Evolutionary conservation across 2,113 vertebrate genomes (phyloP).

Genomic region (Pseudorectes ferrugineus): DNA sequence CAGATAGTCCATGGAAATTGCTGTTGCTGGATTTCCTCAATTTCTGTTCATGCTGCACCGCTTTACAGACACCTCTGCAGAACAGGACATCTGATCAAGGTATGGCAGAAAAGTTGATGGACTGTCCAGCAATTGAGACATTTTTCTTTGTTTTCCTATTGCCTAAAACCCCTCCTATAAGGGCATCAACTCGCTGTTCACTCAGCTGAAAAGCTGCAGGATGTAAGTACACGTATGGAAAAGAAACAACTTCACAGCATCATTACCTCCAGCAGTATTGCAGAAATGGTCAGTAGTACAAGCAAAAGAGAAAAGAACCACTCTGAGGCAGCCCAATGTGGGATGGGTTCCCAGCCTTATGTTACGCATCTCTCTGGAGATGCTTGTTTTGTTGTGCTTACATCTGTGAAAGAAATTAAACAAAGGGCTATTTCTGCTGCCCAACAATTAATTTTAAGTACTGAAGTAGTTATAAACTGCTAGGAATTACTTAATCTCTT

Average conservation of each 20-base stretch:
- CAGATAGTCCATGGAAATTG: not conserved
- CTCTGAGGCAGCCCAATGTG: fast-evolving
- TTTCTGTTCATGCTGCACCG: not conserved
- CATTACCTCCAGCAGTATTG: not conserved
- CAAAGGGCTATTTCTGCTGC: not conserved
- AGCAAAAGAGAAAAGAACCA: not conserved
- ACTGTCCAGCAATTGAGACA: not conserved
- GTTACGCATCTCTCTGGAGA: not conserved
- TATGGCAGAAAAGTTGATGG: not conserved
- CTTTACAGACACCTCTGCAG: not conserved
- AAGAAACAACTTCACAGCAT: not conserved
- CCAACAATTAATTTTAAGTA: not conserved
- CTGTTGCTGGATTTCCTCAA: not conserved
- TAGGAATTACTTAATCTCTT: not conserved
- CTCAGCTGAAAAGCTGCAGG: not conserved
- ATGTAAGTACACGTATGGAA: fast-evolving
- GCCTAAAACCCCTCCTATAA: not conserved
- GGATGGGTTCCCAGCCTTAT: not conserved
- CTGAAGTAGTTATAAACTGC: not conserved
- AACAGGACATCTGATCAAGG: not conserved
- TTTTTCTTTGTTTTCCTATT: not conserved
- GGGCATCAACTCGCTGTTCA: not conserved
- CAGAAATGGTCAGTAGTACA: not conserved
- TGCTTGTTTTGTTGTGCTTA: not conserved
- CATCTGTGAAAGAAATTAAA: not conserved